A percentile compares a stretch with the other conserved stretches of the same genome.
phyloP scores from a whole-genome alignment of 2,888 invertebrate species.

The Agrypnus murinus region DNA sequence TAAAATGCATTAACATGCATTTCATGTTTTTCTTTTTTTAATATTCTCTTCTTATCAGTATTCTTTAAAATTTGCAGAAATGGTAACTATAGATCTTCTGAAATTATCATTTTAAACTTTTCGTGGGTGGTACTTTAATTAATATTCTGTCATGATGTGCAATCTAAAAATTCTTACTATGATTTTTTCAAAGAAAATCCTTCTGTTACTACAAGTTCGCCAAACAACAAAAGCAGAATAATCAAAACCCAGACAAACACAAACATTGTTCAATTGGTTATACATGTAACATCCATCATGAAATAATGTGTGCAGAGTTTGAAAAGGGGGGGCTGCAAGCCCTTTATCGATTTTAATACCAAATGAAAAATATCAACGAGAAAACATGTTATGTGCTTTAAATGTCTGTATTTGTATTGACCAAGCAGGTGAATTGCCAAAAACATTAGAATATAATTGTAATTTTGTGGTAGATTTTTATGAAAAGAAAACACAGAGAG shows the following conservation, averaged over 20 bases:
- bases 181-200: no score
- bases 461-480: conserved; percentile 7
- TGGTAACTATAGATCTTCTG: no score
- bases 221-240: background rate
- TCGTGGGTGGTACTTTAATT: no score
- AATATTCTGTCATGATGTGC: no score
- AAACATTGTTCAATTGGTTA: conserved; percentile 18
- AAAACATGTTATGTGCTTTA: no score
- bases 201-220: background rate
- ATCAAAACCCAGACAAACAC: conserved; percentile 2
- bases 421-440: no score
- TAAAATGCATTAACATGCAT: conserved; percentile 49
- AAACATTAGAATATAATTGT: background rate
- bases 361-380: no score
- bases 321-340: conserved; percentile 26
- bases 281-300: conserved; percentile 26
- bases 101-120: no score
- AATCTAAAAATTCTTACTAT: no score
- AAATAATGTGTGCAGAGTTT: conserved; percentile 24
- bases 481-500: conserved; percentile 26
- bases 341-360: conserved; percentile 24
- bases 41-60: no score
- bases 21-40: background rate
- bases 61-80: no score
- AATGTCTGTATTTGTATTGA: no score